phyloP scores from a whole-genome alignment of 2,888 invertebrate species.

The Tinea trinotella region DNA sequence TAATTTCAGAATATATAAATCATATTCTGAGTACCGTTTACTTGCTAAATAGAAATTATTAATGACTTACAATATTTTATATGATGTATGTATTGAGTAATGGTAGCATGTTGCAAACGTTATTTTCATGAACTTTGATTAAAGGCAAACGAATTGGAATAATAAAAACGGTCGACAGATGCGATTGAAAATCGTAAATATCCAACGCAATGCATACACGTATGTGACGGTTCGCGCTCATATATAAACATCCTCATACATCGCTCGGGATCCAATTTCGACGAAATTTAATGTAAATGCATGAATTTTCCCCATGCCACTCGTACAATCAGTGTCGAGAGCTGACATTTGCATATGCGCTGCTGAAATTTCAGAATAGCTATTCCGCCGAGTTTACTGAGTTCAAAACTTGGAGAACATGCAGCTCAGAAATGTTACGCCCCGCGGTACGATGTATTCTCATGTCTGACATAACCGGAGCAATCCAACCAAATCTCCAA shows the following conservation, averaged over 20 bases:
- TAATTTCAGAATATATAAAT: no score
- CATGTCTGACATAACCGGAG: slow-evolving; percentile 41
- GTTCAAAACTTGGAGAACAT: slow-evolving; percentile 60
- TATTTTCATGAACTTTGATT: slow-evolving; percentile 33
- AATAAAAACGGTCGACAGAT: slow-evolving; percentile 38
- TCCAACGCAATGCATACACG: slow-evolving; percentile 38
- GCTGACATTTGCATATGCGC: slow-evolving; percentile 70
- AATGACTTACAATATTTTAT: no score
- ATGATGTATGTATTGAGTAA: no score
- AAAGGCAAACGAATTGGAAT: slow-evolving; percentile 38
- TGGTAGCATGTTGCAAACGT: no score
- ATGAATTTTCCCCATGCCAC: slow-evolving; percentile 66
- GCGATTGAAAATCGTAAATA: slow-evolving; percentile 64
- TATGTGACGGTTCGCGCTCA: slow-evolving; percentile 51
- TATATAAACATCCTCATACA: slow-evolving; percentile 46
- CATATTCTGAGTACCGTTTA: no score
- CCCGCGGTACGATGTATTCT: slow-evolving; percentile 43
- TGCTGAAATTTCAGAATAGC: slow-evolving; percentile 66
- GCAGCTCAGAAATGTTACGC: slow-evolving; percentile 48
- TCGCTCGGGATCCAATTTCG: slow-evolving; percentile 54
- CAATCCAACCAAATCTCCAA: slow-evolving; percentile 25
- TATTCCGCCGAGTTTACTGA: slow-evolving; percentile 59
- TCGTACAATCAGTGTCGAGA: slow-evolving; percentile 71
- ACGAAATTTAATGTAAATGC: slow-evolving; percentile 70
- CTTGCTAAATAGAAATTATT: no score